A percentile compares a stretch with the other conserved stretches of the same genome.
Conservation (phyloP, 2,113 vertebrate species). For the Himantopus leucocephalus region DNA sequence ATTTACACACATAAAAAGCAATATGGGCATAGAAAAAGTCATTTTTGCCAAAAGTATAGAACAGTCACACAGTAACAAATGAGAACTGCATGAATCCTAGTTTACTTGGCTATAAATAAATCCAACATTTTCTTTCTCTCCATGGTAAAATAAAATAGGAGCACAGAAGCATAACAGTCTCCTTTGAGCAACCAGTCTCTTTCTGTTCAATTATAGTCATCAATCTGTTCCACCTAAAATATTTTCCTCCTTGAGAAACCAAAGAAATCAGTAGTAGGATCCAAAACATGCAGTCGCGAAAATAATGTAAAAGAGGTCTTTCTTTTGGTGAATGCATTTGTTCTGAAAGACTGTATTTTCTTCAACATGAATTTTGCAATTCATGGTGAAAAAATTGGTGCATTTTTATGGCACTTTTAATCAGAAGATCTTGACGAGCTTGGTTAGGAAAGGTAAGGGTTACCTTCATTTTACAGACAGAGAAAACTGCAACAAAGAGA, state of each 20-base stretch:
- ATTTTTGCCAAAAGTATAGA: slow-evolving; percentile 37
- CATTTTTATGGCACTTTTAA: background rate
- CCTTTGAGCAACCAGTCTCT: slow-evolving; percentile 50
- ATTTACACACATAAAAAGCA: slow-evolving; percentile 51
- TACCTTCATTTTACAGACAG: background rate
- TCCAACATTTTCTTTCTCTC: slow-evolving; percentile 53
- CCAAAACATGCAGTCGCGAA: slow-evolving; percentile 39
- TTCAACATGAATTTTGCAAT: background rate
- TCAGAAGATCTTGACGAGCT: background rate
- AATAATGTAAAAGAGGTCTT: slow-evolving; percentile 12
- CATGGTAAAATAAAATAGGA: slow-evolving; percentile 58
- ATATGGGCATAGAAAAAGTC: slow-evolving; percentile 34
- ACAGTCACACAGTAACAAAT: slow-evolving; percentile 60
- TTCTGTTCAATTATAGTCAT: slow-evolving; percentile 65
- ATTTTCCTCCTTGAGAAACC: slow-evolving; percentile 47
- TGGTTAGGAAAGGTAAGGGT: background rate
- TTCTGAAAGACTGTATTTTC: background rate
- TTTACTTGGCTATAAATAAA: slow-evolving; percentile 69
- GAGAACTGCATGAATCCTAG: slow-evolving; percentile 60
- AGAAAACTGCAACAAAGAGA: background rate
- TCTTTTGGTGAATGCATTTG: background rate
- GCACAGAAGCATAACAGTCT: slow-evolving; percentile 44
- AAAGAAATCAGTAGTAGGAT: slow-evolving; percentile 36
- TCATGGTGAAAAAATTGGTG: background rate
- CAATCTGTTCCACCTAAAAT: slow-evolving; percentile 67